Conservation (phyloP, 2,113 vertebrate genomes). For the Cephalophus harveyi region DNA sequence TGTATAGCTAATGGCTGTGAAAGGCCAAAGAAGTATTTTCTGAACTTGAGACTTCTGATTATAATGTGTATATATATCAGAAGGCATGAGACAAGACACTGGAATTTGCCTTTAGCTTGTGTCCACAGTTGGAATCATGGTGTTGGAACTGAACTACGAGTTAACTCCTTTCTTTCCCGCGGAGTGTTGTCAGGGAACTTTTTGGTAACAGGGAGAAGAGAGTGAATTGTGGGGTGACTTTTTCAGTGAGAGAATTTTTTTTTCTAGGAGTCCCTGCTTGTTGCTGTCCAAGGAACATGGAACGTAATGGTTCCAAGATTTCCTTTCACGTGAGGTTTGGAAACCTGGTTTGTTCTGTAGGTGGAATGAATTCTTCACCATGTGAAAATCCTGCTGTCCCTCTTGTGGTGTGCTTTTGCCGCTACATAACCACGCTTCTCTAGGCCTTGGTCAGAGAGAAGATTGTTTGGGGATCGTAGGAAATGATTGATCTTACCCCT, state of each 20-base stretch:
- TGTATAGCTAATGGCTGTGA: constrained; percentile 42
- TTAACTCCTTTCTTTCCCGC: background rate
- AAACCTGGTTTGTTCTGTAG: background rate
- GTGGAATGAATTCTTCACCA: background rate
- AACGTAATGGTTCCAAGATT: constrained; percentile 42
- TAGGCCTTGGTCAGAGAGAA: background rate
- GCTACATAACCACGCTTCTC: background rate
- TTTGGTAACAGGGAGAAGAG: background rate
- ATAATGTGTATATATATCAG: background rate
- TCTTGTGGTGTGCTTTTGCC: background rate
- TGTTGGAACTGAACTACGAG: background rate
- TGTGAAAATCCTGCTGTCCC: background rate
- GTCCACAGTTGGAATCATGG: background rate
- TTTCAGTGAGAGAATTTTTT: constrained; percentile 42
- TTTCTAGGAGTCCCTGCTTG: background rate
- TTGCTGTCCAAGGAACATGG: constrained; percentile 38
- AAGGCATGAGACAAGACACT: constrained; percentile 7
- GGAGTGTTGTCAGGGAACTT: background rate
- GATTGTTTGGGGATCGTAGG: constrained; percentile 10
- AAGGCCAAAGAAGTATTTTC: constrained; percentile 68
- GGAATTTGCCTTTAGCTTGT: background rate
- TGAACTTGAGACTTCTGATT: constrained; percentile 59
- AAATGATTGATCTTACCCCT: constrained; percentile 28
- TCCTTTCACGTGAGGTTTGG: background rate
- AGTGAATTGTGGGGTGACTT: background rate